Evolutionary conservation across 2,113 vertebrate species (phyloP), one percentile per base, ranked within the genome.

Genomic region (Calypte anna): DNA sequence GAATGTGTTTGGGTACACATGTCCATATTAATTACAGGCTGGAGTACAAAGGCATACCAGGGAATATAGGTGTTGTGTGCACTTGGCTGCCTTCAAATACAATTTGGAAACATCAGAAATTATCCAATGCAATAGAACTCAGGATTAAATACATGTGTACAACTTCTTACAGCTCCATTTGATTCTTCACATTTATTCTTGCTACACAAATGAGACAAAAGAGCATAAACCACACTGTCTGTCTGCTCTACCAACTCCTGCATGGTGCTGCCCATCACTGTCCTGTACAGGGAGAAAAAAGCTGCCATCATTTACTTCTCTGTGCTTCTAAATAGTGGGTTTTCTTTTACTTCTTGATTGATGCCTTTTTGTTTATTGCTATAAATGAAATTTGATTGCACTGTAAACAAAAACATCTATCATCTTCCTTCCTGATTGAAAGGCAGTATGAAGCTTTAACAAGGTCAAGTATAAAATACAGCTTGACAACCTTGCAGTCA

Each of bases 331-430:
- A 33, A 59, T 24, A 69, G 40, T 36, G 27, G 50, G 74, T 91
- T 91, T 90, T 63, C 36, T 48, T 93, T 89, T 67, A 90, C 33
- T 91, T 92, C 78, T 79, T 95, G 80, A 98, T 86, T 92, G 91
- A 91, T 69, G 50, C 21, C 28, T 72, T 72, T 93, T 76, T 90
- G 25, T 77, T 94, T 95, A 82, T 92, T 94, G 90, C 55, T 51
- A 46, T 67, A 86, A 94, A 92, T 94, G 48, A 94, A 84, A 93
- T 83, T 92, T 95, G 75, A 94, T 64, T 70, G 76, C 46, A 46
- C 23, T 63, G 83, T 87, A 94, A 95, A 94, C 88, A 96, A 77
- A 94, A 81, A 46, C 50, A 93, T 91, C 59, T 76, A 93, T 94
- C 77, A 90, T 28, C 57, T 80, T 77, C 90, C 64, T 72, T 59